Base-by-base conservation (phyloP, 2,888 invertebrate genomes). In the Chloroclysta siterata region DNA sequence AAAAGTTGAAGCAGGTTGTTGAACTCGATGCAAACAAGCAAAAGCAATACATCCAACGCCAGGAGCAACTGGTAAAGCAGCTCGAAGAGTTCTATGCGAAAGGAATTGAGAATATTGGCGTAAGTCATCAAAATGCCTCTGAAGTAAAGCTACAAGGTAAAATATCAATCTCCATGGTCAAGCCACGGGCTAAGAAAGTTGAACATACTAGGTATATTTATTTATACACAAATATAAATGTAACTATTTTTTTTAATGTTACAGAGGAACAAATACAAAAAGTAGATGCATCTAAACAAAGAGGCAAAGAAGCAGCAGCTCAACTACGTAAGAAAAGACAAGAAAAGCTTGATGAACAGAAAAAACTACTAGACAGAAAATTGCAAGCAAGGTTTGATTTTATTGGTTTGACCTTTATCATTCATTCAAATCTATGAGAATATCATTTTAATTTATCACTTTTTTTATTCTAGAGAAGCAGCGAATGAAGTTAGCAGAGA, bases 401-500 rank as follows among this genome's bases (percentile, higher is more conserved):
- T 22, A 22, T 22, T 22, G 22, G 22, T 22, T 41, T 15, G 8
- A 14, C 4, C 22, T 22, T 22, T 22, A 22, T 22, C 22, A 22
- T 22, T 22, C 22, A 22, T 22, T 22, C 22, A 22, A 22, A 22
- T 22, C 22, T 22, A 22, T 22, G 22, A 22, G 22, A 22, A 22
- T 22, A 22, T 22, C 22, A 22, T 22, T 22, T 22, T 22, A 22
- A 2, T 22, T 22, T 1, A 22, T 2, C 3, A 22, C 53, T 5
- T 60, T 22, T 36, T 17, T 48, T 29, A 54, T 81, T 82, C 55
- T 75, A 93, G 92, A 63, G 90, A 89, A 75, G 75, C 75, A 59
- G 91, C 92, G 51, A 93, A 93, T 83, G 90, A 85, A 77, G 70
- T 88, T 44, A 90, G 91, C 66, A 79, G 89, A 67, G 92, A 91